Base-by-base conservation (phyloP, 2,113 vertebrate genomes). In the Symphodus melops region DNA sequence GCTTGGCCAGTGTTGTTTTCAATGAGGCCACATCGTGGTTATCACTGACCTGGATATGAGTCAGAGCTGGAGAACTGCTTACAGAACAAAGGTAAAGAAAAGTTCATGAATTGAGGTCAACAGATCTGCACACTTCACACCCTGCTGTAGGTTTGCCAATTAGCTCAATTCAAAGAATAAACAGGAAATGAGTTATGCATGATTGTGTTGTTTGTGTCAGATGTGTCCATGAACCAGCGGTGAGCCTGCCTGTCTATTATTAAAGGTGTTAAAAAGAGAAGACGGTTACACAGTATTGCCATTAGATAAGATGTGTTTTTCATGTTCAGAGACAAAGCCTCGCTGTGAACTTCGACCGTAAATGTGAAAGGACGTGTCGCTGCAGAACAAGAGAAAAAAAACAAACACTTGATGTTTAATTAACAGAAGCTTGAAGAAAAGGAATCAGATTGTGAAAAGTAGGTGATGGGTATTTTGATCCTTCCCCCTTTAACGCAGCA, bases 21-120 rank as follows among this genome's bases (percentile, higher is more conserved):
- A 6, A 36, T 66, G 20, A 59, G 75, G 81, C 55, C 19, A 67
- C 70, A 73, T 64, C 68, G 72, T 56, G 36, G n/a, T 39, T 70
- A 41, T 82, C 48, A 41, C 36, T 77, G 48, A 66, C 23, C 48
- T 69, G 39, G 44, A 71, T 49, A 68, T 62, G 48, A 73, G 65
- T 53, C 56, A 48, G 70, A 63, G 51, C 37, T 49, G 53, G n/a
- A 60, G n/a, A 65, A 37, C 13, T 42, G 13, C 8, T 55, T 19
- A 41, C 66, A 14, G 46, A 53, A 57, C 48, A 67, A 71, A 70
- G 41, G 5, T 0, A 13, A 37, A 62, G 13, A 25, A 37, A 17
- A 59, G 16, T 66, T 82, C 28, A 2, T 67, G 28, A 65, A 59
- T 63, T 6, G 12, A 56, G 61, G 49, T 71, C 39, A 53, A 65